phyloP scores from a whole-genome alignment of 2,113 vertebrate genomes.

The Sapajus apella region DNA sequence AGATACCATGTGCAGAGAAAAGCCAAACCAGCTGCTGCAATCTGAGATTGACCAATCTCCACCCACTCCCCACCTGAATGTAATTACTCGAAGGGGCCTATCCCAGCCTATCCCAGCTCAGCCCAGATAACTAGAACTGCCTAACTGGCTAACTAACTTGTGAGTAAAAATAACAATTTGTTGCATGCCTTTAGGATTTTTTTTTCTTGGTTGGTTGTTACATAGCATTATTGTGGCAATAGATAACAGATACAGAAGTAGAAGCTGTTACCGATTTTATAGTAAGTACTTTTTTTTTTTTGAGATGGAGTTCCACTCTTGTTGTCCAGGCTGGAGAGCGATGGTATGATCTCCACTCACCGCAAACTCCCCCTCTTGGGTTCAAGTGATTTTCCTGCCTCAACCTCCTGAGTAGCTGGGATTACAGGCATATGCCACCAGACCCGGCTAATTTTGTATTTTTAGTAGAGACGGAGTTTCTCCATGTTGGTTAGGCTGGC shows the following conservation, averaged over 20 bases:
- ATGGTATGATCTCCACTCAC: no score
- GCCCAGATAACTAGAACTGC: background rate
- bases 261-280: background rate
- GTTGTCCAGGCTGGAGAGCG: no score
- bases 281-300: background rate
- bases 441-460: no score
- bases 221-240: background rate
- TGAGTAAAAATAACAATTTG: background rate
- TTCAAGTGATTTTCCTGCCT: no score
- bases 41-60: background rate
- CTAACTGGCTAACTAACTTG: background rate
- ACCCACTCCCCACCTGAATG: background rate
- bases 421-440: no score
- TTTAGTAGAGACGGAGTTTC: no score
- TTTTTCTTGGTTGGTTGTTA: background rate
- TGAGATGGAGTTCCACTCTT: no score
- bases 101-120: background rate
- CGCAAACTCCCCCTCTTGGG: no score
- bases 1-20: background rate
- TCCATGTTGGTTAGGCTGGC: no score
- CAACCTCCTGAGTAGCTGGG: no score
- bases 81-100: background rate
- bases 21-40: background rate
- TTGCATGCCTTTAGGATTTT: background rate
- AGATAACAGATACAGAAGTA: background rate